phyloP scores from a whole-genome alignment of 2,888 invertebrate species.

The Pristionchus arcanus region DNA sequence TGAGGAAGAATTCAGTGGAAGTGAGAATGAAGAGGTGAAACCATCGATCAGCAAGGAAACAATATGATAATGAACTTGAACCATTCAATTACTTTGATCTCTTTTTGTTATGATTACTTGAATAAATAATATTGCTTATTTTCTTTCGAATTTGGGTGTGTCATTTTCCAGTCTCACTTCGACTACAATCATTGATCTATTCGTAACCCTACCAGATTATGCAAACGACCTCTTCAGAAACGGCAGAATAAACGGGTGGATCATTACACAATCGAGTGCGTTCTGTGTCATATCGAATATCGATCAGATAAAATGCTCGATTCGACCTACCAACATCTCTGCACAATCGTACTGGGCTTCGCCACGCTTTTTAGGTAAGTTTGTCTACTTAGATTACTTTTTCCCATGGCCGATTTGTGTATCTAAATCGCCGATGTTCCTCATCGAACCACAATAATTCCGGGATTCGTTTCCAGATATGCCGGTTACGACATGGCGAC shows the following conservation, averaged over 20 bases:
- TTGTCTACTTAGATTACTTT: neutral
- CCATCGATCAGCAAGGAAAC: neutral
- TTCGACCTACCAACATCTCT: constrained; percentile 36
- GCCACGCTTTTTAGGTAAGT: constrained; percentile 18
- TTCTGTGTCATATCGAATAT: neutral
- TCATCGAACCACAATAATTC: too few relatives aligned
- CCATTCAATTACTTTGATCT: too few relatives aligned
- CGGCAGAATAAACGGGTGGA: neutral
- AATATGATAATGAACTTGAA: neutral
- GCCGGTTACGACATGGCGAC: constrained; percentile 50
- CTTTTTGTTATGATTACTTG: too few relatives aligned
- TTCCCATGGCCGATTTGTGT: neutral
- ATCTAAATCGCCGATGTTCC: too few relatives aligned
- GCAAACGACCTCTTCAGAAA: neutral
- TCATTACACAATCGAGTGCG: neutral
- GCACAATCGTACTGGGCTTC: neutral
- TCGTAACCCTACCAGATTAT: neutral
- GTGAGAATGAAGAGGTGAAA: neutral
- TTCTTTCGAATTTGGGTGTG: neutral
- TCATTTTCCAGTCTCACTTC: neutral
- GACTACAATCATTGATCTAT: neutral
- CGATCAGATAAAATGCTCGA: neutral
- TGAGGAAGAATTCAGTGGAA: neutral
- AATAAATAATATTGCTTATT: too few relatives aligned
- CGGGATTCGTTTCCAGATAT: constrained; percentile 20